Base-by-base conservation (phyloP, 1,140 invertebrate species). In the Drosophila kikkawai region DNA sequence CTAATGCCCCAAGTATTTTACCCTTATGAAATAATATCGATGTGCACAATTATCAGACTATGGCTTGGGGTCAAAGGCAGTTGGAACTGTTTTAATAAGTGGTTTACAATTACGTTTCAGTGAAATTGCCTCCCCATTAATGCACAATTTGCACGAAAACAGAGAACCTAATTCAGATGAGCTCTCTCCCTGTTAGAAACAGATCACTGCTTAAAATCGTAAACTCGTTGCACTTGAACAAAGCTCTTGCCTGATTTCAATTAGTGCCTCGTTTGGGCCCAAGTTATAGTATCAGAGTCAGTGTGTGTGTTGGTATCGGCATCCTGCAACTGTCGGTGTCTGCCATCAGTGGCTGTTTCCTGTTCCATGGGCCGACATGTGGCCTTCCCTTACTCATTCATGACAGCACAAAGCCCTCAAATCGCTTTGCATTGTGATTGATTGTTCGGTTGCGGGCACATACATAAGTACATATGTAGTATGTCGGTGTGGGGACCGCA, bases 381-480 rank as follows among this genome's bases (percentile, higher is more conserved):
- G 34, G 17, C 13, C 26, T 70, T 26, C 37, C 36, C 51, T 29
- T 69, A 34, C 13, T 36, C 44, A 50, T 50, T 34, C 32, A 58
- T 42, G 37, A 44, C 44, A 58, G 22, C 69, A 19, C 51, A 47
- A 32, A 47, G 26, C 68, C 50, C 22, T 70, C 50, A 51, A 71
- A 66, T 51, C 45, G 36, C 29, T 65, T 51, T 41, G 66, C 66
- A 44, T 44, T 29, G 39, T 73, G 69, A 71, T 73, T 73, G 69
- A 73, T 73, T 59, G 37, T 67, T 45, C 22, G 57, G 37, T 44
- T 69, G 63, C 32, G 37, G 47, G 12, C 19, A 26, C 26, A 29
- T 15, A 55, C 8, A 56, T 15, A 55, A 15, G n/a, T 5, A 29
- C 4, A 5, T 17, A 45, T 11, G 2, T 11, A 8, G 26, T 12